Evolutionary conservation across 2,113 vertebrate genomes (phyloP), one percentile per base, ranked within the genome.

Genomic region (Amphiprion percula): DNA sequence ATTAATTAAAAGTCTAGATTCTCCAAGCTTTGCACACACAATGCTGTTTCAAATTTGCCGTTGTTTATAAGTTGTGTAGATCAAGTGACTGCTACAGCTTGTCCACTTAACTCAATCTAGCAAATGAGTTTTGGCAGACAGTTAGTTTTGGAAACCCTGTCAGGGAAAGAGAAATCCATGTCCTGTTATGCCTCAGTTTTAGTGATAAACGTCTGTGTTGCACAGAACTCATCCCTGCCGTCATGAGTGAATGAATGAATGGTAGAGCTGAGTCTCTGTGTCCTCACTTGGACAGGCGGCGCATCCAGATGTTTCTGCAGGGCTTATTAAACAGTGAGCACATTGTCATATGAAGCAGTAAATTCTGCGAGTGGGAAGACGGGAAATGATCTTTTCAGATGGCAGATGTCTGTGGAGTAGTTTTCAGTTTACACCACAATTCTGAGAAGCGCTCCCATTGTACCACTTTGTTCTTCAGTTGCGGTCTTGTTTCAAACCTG

Each of bases 241-340:
- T 67, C 28, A 58, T 41, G 24, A 79, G 63, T 74, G 37, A 50
- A 60, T 44, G 50, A n/a, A 63, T 58, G 60, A 56, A 63, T 46
- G 62, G 68, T 26, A n/a, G 23, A 49, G 67, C 28, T 15, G 54
- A 47, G 33, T 73, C 37, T 56, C 24, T 17, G 21, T 41, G 19
- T 77, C 72, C 50, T 74, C 46, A 59, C 39, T 37, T 23, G 44
- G 67, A 44, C 80, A 83, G 44, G 70, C 49, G 58, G 50, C 28
- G 59, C 65, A 85, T 84, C 90, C 90, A 93, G 91, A 92, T 93
- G 90, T 94, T 89, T 64, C 68, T 67, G 47, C 49, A 39, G 47
- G n/a, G 52, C 68, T 75, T 87, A 82, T 80, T 80, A 86, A 91
- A 87, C 87, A 81, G 80, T 69, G 70, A 59, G 54, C 71, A 69